Base-by-base conservation (phyloP, 2,888 invertebrate genomes). In the Sycophila texana region DNA sequence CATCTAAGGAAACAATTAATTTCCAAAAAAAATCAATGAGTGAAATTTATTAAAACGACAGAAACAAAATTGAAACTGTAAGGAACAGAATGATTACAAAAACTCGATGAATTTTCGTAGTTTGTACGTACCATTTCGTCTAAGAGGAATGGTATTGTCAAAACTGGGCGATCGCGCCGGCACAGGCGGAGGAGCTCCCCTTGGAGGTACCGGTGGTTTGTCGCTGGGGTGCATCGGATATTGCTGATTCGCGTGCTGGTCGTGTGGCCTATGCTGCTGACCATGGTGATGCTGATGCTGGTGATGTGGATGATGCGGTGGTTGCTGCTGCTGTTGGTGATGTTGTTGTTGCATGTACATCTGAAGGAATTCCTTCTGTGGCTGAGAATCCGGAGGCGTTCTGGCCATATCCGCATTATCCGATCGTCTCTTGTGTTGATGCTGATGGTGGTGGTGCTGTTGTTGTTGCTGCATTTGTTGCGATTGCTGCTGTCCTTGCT, bases 141-240 rank as follows among this genome's bases (percentile, higher is more conserved):
- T 85, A 47, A 86, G 85, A 72, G 85, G 88, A 13, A 86, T 67
- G 57, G 89, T 83, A 82, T 88, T 88, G 78, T 91, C 91, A 0
- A 89, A 87, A 49, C 89, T 90, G 0, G 91, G 90, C 13, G 91
- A 89, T 73, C 91, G 86, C 13, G 89, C 87, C 0, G 93, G 93
- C 74, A 93, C 90, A 55, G 93, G 93, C 12, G 93, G 93, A 13
- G 93, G 93, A 18, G 92, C 92, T 12, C 92, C 92, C 83, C 93
- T 89, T 1, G 93, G 93, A 79, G 93, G 93, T 82, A 93, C 92
- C 0, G 93, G 93, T 57, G 93, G 93, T 83, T 92, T 92, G 49
- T 93, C 92, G 22, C 85, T 86, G 4, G 90, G 81, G 80, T 86
- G 86, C 7, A 79, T 79, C 1, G 68, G 61, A 13, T 60, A 66